phyloP scores from a whole-genome alignment of 2,888 invertebrate genomes.

The Criorhina ranunculi region DNA sequence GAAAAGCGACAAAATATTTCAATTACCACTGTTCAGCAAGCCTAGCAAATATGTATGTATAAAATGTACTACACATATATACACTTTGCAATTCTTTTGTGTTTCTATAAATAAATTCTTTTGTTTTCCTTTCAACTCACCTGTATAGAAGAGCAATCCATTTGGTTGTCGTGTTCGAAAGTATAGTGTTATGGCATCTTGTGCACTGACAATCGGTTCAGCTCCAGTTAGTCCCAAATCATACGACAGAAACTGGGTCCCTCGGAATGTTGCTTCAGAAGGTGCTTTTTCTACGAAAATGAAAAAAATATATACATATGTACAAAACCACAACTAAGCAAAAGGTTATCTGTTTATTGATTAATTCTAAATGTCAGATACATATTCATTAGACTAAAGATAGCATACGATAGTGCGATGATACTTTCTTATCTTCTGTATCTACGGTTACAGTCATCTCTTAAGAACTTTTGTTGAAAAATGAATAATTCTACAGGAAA shows the following conservation, averaged over 20 bases:
- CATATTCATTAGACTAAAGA: conserved; percentile 54
- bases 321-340: conserved; percentile 8
- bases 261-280: conserved; percentile 96
- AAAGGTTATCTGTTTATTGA: conserved; percentile 56
- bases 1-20: too few relatives aligned
- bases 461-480: conserved; percentile 11
- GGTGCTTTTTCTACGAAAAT: conserved; percentile 92
- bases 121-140: conserved; percentile 85
- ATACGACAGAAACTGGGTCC: conserved; percentile 95
- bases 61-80: background rate
- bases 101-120: conserved; percentile 58
- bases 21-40: conserved; percentile 9
- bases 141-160: conserved; percentile 96
- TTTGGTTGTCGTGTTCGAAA: conserved; percentile 97
- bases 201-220: conserved; percentile 94
- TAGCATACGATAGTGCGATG: background rate
- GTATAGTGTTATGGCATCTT: conserved; percentile 95
- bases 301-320: conserved; percentile 22
- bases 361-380: conserved; percentile 40
- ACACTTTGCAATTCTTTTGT: conserved; percentile 79
- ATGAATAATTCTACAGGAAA: conserved; percentile 5
- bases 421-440: background rate
- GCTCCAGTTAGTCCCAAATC: conserved; percentile 94
- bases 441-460: conserved; percentile 1
- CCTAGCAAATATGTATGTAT: background rate